Percentiles rank a stretch among this genome's conserved stretches.
Conservation (phyloP, 1,140 invertebrate species). For the Maconellicoccus hirsutus region DNA sequence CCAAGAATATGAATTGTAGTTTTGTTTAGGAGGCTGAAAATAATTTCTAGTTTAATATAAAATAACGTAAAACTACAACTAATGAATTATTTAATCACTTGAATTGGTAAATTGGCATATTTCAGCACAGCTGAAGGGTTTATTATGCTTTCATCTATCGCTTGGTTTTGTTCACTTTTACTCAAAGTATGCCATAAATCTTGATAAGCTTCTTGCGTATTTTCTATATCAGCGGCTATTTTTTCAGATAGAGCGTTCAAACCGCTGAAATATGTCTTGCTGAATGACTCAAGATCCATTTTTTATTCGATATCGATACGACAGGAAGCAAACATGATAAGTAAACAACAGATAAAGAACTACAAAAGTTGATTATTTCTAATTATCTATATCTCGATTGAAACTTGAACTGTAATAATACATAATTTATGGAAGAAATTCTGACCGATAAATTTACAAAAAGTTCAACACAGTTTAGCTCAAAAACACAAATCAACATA, state of each 20-base stretch:
- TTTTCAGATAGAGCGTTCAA: slow-evolving; percentile 1
- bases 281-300: neutral
- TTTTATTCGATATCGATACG: no score
- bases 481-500: no score
- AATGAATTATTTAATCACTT: neutral
- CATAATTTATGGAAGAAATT: no score
- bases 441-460: no score
- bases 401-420: no score
- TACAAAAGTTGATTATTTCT: no score
- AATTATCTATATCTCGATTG: no score
- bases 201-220: slow-evolving; percentile 21
- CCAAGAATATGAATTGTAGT: neutral
- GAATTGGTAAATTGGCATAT: neutral
- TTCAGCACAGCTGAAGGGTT: slow-evolving; percentile 11
- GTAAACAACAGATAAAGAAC: no score
- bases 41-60: neutral
- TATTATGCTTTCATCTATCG: slow-evolving; percentile 15
- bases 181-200: slow-evolving; percentile 14
- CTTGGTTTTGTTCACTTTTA: slow-evolving; percentile 15
- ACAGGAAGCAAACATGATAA: no score
- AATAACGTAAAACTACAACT: neutral
- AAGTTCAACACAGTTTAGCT: no score
- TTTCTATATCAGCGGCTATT: slow-evolving; percentile 9
- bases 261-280: slow-evolving; percentile 1
- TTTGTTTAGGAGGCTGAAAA: neutral